phyloP scores from a whole-genome alignment of 2,113 vertebrate species.

The Vidua chalybeata region DNA sequence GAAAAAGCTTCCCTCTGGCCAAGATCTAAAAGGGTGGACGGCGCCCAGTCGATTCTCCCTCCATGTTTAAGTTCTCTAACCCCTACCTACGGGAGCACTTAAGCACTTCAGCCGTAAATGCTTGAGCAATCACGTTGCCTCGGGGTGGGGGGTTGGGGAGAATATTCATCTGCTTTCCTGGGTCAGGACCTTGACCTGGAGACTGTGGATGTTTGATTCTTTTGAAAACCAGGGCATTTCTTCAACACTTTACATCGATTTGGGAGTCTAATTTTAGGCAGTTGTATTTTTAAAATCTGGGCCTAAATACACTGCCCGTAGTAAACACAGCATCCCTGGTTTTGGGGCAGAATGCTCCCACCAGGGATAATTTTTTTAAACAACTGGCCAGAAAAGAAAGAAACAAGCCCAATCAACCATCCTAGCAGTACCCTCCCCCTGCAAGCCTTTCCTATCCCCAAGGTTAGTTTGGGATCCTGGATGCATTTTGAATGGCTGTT shows the following conservation, averaged over 20 bases:
- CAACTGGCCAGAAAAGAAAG: neutral
- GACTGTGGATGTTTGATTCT: neutral
- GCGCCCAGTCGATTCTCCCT: neutral
- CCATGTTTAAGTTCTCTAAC: neutral
- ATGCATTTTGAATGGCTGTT: slow-evolving; percentile 42
- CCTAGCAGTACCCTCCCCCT: neutral
- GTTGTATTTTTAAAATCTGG: neutral
- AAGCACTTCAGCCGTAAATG: slow-evolving; percentile 38
- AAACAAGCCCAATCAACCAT: neutral
- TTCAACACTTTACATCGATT: neutral
- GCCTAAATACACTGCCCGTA: neutral
- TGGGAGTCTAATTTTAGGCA: slow-evolving; percentile 7
- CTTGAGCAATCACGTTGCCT: neutral
- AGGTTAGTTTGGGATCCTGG: slow-evolving; percentile 31
- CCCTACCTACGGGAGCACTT: slow-evolving; percentile 34
- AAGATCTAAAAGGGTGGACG: neutral
- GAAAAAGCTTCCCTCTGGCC: neutral
- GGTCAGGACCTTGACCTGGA: slow-evolving; percentile 22
- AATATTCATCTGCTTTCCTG: slow-evolving; percentile 2
- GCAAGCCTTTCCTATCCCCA: neutral
- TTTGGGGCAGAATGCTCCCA: slow-evolving; percentile 12
- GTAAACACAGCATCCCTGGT: neutral
- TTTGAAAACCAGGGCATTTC: slow-evolving; percentile 19
- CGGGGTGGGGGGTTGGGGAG: neutral
- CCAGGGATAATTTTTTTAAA: slow-evolving; percentile 1